Evolutionary conservation across 2,888 invertebrate genomes (phyloP), one percentile per base, ranked within the genome.

Genomic region (Thyatira batis): DNA sequence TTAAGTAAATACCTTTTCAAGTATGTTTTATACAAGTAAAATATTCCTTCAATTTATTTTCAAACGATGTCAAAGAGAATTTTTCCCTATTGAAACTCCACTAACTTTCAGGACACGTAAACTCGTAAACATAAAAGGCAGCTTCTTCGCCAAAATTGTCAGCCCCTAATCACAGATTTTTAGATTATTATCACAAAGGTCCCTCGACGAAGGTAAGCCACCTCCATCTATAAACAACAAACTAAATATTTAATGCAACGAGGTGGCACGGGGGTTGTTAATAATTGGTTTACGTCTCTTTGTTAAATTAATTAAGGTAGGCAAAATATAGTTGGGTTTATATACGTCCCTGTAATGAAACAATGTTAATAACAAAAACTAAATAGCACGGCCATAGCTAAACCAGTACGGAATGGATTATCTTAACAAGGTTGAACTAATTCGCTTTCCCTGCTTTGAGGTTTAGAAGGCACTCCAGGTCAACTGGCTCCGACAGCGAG

Each of bases 61-160:
- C 39, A 53, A 48, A 49, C 44, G 49, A 33, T 49, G 27, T 33
- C 51, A 51, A 45, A 50, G 54, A 58, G 51, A 43, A 51, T 52
- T 51, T 53, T 51, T 54, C 49, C 54, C 51, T 53, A 53, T 58
- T 54, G 52, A 55, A 57, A 58, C 53, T 60, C 52, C 50, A 46
- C 61, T 73, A 74, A 76, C 70, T 80, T 80, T 73, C 80, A 71
- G 72, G 64, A 74, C 82, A 84, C 82, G 82, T 82, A 80, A 80
- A 71, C 76, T 78, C 73, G 76, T 82, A 77, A 82, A 82, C 78
- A 78, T 82, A 79, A 82, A 83, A 82, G 75, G 76, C 73, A 76
- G 73, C 76, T 76, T 73, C 63, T 76, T 74, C 63, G 65, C 75
- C 72, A 76, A 74, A 77, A 77, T 79, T 78, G 76, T 77, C 73